A percentile compares a stretch with the other conserved stretches of the same genome.
These are phyloP conservation scores for Glossosoma conforme DNA, from an alignment of 1,140 invertebrate species.

Conservation along the genomic window DNA sequence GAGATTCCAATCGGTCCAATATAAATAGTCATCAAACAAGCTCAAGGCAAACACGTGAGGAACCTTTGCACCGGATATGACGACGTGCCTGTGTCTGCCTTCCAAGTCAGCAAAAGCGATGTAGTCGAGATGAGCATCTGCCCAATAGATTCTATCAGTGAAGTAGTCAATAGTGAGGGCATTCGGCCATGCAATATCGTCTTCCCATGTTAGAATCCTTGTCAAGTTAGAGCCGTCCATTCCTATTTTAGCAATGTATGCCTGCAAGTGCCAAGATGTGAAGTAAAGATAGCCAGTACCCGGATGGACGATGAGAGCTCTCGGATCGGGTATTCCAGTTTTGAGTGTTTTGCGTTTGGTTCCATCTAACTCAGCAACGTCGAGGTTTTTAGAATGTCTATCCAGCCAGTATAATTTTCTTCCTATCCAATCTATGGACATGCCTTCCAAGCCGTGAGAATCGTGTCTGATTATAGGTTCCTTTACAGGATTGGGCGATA, in stretches of 20 bases:
- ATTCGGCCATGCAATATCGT: conserved; percentile 97
- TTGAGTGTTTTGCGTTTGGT: conserved; percentile 85
- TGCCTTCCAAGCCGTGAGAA: conserved; percentile 91
- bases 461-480: conserved; percentile 90
- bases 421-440: conserved; percentile 95
- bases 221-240: conserved; percentile 94
- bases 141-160: conserved; percentile 91
- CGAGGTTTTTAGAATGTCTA: conserved; percentile 87
- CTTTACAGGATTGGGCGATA: conserved; percentile 47
- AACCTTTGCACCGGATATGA: conserved; percentile 73
- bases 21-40: conserved; percentile 91
- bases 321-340: conserved; percentile 83
- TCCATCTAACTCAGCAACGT: conserved; percentile 89
- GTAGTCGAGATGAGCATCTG: conserved; percentile 97
- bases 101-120: conserved; percentile 92
- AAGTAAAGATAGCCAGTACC: conserved; percentile 92
- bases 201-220: conserved; percentile 83
- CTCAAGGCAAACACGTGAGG: conserved; percentile 93
- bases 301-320: conserved; percentile 92
- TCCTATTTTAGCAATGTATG: conserved; percentile 95
- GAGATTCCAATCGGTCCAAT: conserved; percentile 98
- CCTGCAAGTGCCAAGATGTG: conserved; percentile 93
- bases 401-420: conserved; percentile 98
- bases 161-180: conserved; percentile 96
- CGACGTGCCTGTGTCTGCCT: conserved; percentile 76